A percentile compares a stretch with the other conserved stretches of the same genome.
phyloP scores from a whole-genome alignment of 1,140 invertebrate genomes.

The Hylaeus volcanicus region DNA sequence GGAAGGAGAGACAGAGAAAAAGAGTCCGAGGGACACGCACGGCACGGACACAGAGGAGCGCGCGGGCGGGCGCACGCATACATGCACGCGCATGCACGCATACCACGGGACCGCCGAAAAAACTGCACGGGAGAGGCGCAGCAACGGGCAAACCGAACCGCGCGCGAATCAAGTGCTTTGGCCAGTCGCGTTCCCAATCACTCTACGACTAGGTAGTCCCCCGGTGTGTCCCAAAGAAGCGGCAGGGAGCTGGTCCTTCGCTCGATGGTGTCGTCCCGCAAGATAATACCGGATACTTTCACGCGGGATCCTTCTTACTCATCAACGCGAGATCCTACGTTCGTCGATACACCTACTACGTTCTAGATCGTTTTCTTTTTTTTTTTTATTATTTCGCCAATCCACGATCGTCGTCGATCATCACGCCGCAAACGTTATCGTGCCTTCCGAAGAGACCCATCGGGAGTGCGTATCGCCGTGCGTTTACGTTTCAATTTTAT shows the following conservation, averaged over 20 bases:
- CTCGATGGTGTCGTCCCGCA: constrained; percentile 61
- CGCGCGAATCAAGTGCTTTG: constrained; percentile 81
- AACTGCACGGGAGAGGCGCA: constrained; percentile 81
- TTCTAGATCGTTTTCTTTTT: constrained; percentile 8
- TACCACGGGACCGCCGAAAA: constrained; percentile 75
- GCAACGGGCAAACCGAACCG: constrained; percentile 78
- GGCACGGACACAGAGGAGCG: constrained; percentile 38
- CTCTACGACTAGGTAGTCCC: constrained; percentile 81
- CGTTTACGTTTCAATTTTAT: constrained; percentile 11
- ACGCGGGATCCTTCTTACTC: constrained; percentile 41
- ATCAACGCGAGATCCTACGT: constrained; percentile 40
- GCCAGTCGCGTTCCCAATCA: constrained; percentile 81
- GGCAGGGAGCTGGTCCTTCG: constrained; percentile 66
- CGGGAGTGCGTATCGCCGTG: constrained; percentile 30
- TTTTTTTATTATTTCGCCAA: constrained; percentile 19
- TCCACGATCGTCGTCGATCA: constrained; percentile 14
- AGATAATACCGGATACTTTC: constrained; percentile 63
- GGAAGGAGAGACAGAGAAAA: constrained; percentile 60
- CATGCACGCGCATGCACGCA: constrained; percentile 66
- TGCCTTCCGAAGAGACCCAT: background rate
- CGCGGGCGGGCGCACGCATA: constrained; percentile 60
- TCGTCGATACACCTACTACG: constrained; percentile 24
- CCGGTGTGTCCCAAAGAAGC: constrained; percentile 75
- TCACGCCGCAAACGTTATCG: background rate
- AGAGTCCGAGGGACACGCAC: constrained; percentile 54